Evolutionary conservation across 2,113 vertebrate genomes (phyloP).

Genomic region (Prionailurus viverrinus): DNA sequence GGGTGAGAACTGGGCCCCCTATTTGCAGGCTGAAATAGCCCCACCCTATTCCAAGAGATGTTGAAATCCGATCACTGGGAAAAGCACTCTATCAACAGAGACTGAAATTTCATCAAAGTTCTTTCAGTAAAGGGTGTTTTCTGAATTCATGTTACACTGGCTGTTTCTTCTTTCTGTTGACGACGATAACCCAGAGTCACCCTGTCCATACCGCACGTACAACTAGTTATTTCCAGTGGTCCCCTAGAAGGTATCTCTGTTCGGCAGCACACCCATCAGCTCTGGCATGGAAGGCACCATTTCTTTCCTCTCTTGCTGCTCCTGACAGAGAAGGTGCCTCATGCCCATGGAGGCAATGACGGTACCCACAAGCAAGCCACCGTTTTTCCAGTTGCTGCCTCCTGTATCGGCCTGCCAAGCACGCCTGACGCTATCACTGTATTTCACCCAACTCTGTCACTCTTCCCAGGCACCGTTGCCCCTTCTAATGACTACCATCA

Average conservation of each 20-base stretch:
- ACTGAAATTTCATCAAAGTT: not conserved
- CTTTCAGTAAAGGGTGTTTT: not conserved
- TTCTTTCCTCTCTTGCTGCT: not conserved
- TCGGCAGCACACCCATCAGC: not conserved
- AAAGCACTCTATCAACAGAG: not conserved
- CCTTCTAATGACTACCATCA: not conserved
- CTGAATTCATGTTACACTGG: not conserved
- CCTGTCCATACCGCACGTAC: not conserved
- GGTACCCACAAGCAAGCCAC: not conserved
- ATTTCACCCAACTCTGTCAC: not conserved
- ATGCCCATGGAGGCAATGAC: not conserved
- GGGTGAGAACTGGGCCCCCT: not conserved
- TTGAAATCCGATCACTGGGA: not conserved
- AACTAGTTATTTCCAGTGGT: not conserved
- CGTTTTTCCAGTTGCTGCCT: not conserved
- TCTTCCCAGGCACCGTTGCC: not conserved
- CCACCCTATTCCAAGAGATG: not conserved
- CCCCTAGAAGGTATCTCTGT: not conserved
- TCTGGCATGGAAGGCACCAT: too few relatives aligned
- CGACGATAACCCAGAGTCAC: not conserved
- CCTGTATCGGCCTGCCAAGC: not conserved
- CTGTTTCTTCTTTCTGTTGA: not conserved
- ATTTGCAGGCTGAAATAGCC: not conserved
- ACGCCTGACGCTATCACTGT: not conserved
- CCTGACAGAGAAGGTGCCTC: too few relatives aligned